Evolutionary conservation across 2,113 vertebrate genomes (phyloP).

Genomic region (Anarhynchus alexandrinus): DNA sequence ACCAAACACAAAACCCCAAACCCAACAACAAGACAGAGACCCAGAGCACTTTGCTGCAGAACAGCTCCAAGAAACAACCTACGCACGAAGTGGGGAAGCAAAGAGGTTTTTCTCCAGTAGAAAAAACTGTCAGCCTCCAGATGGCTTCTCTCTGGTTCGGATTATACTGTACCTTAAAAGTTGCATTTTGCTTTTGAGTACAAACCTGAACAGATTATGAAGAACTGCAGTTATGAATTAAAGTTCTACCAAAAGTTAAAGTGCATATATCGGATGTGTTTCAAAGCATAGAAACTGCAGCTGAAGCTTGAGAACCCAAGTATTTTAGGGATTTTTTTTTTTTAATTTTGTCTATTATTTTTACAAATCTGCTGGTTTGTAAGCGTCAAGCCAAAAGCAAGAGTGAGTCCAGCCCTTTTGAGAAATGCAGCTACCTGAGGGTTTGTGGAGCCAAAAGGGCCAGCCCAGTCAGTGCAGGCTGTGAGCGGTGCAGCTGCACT

Average conservation of each 20-base stretch:
- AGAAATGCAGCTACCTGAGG: background rate
- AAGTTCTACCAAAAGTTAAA: background rate
- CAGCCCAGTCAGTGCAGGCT: background rate
- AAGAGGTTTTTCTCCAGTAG: background rate
- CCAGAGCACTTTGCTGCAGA: background rate
- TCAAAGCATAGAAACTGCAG: background rate
- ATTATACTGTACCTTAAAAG: background rate
- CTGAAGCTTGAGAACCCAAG: background rate
- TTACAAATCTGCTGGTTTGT: background rate
- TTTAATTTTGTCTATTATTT: too few species aligned
- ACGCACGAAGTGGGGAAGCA: background rate
- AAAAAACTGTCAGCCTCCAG: background rate
- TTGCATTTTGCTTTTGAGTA: background rate
- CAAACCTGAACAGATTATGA: background rate
- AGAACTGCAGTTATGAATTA: background rate
- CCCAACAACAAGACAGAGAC: background rate
- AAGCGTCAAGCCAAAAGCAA: background rate
- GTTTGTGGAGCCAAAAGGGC: background rate
- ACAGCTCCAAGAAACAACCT: background rate
- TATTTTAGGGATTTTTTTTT: background rate
- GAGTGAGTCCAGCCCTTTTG: background rate
- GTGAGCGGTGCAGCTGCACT: background rate
- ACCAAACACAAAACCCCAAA: background rate
- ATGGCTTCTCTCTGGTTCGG: background rate
- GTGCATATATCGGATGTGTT: background rate